Conservation (phyloP, 2,888 invertebrate genomes). For the Zygaena filipendulae region DNA sequence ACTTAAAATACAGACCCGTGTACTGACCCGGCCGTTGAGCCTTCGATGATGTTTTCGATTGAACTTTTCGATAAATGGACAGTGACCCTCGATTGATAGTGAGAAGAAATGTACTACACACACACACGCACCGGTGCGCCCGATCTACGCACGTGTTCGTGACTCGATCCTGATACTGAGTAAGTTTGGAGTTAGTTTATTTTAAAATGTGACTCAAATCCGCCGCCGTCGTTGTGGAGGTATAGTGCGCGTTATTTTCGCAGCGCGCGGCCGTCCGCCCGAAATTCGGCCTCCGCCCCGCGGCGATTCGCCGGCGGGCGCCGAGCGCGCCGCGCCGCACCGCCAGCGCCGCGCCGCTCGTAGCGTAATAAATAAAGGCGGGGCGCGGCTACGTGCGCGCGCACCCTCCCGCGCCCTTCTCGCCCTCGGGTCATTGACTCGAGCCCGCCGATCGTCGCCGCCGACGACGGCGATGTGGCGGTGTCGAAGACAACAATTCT, state of each 20-base stretch:
- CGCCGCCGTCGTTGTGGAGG: constrained; percentile 31
- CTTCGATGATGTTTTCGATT: constrained; percentile 10
- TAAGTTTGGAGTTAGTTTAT: constrained; percentile 56
- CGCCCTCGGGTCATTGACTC: constrained; percentile 63
- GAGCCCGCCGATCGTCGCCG: constrained; percentile 28
- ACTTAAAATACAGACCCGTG: constrained; percentile 27
- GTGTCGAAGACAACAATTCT: constrained; percentile 47
- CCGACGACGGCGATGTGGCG: constrained; percentile 22
- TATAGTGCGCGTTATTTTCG: constrained; percentile 53
- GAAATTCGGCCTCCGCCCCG: constrained; percentile 41
- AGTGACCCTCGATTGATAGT: constrained; percentile 50
- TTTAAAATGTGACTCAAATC: constrained; percentile 51
- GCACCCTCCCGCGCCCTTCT: constrained; percentile 48
- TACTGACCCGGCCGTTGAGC: constrained; percentile 17
- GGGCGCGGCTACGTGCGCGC: constrained; percentile 66
- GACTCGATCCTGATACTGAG: constrained; percentile 33
- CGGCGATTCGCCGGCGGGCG: constrained; percentile 21
- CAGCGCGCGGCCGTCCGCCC: constrained; percentile 56
- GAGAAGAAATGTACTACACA: constrained; percentile 32
- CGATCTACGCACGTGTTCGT: constrained; percentile 51
- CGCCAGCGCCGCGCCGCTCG: constrained; percentile 40
- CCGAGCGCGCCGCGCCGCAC: constrained; percentile 33
- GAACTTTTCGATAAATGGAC: constrained; percentile 27
- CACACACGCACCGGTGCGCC: too few relatives aligned
- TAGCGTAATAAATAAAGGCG: constrained; percentile 68